These are phyloP conservation scores for Colossoma macropomum DNA, from an alignment of 2,113 vertebrate genomes.

Conservation along the genomic window DNA sequence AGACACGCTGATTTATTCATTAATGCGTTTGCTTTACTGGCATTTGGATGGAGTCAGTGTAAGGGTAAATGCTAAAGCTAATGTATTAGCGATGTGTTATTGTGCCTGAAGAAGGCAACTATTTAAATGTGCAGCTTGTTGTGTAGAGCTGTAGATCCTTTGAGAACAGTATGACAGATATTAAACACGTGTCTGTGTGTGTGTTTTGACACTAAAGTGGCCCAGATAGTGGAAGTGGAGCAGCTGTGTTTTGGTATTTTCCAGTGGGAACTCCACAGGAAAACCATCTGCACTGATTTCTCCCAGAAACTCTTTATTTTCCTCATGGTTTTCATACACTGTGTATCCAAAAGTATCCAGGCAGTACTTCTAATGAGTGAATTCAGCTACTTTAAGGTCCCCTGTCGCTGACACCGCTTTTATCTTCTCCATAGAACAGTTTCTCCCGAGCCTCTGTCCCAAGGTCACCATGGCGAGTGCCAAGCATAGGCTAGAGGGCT, in stretches of 20 bases:
- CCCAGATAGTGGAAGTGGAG: constrained; percentile 8
- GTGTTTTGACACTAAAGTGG: neutral
- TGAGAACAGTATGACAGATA: neutral
- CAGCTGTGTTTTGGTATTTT: neutral
- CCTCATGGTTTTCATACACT: neutral
- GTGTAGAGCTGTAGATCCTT: neutral
- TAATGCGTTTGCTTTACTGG: neutral
- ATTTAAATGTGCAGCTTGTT: neutral
- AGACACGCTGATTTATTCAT: neutral
- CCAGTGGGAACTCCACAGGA: neutral
- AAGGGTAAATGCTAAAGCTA: neutral
- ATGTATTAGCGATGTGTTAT: neutral
- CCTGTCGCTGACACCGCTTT: no score
- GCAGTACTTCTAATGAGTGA: no score
- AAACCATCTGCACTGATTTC: neutral
- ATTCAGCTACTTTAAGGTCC: no score
- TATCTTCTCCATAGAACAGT: no score
- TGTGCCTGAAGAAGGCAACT: neutral
- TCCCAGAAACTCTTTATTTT: no score
- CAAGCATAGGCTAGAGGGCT: no score
- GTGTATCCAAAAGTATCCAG: neutral
- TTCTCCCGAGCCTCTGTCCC: no score
- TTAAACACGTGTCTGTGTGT: neutral
- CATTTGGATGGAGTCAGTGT: neutral
- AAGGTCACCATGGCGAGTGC: no score